Evolutionary conservation across 2,113 vertebrate species (phyloP).

Genomic region (Notiomystis cincta): DNA sequence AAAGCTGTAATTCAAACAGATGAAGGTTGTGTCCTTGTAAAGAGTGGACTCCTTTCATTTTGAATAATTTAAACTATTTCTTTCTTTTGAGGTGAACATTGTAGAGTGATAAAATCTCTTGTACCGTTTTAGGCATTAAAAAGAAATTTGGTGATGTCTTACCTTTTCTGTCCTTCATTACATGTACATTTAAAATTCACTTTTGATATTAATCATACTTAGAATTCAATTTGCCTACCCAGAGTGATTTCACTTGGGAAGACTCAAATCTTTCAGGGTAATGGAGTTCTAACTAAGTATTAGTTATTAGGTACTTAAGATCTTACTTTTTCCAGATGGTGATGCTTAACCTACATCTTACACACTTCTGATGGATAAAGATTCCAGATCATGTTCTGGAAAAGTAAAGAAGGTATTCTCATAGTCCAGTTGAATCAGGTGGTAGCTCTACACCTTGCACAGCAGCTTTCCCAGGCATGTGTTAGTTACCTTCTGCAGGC

Average conservation of each 20-base stretch:
- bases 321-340: not conserved
- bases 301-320: slow-evolving; percentile 41
- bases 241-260: not conserved
- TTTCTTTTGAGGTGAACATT: not conserved
- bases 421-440: not conserved
- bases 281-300: not conserved
- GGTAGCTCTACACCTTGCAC: not conserved
- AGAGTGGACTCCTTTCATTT: not conserved
- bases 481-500: not conserved
- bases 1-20: not conserved
- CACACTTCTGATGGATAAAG: not conserved
- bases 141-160: slow-evolving; percentile 19
- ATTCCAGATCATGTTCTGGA: not conserved
- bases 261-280: not conserved
- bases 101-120: not conserved
- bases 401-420: not conserved
- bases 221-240: slow-evolving; percentile 28
- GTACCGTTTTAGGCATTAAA: not conserved
- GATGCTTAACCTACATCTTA: not conserved
- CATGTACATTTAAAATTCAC: slow-evolving; percentile 18
- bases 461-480: not conserved
- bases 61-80: slow-evolving; percentile 22
- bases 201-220: slow-evolving; percentile 39
- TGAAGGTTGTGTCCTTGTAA: not conserved
- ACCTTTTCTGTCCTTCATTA: slow-evolving; percentile 31